phyloP scores from a whole-genome alignment of 2,113 vertebrate species.

The Terrapene triunguis region DNA sequence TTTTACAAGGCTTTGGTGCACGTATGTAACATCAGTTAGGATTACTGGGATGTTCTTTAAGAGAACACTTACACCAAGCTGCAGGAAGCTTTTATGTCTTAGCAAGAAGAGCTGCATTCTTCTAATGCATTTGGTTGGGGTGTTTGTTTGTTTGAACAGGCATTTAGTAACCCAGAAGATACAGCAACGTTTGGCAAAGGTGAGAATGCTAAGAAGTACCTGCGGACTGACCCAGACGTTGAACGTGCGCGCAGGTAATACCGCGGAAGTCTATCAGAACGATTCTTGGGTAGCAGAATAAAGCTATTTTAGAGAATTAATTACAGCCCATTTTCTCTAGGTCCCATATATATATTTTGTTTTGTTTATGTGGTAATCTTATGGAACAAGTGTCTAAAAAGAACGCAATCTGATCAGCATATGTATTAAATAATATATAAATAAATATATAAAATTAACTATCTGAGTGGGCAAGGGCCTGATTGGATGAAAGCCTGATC shows the following conservation, averaged over 20 bases:
- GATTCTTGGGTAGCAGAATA: not conserved
- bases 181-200: constrained; percentile 43
- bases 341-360: not conserved
- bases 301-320: not conserved
- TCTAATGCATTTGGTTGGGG: not conserved
- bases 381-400: not conserved
- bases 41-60: not conserved
- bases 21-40: not conserved
- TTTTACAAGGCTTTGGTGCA: not conserved
- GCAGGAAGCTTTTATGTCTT: not conserved
- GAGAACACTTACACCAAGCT: not conserved
- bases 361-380: not conserved
- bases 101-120: not conserved
- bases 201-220: constrained; percentile 78
- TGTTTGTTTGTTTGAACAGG: constrained; percentile 74
- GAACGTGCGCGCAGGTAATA: constrained; percentile 87
- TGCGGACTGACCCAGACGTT: constrained; percentile 83
- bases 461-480: not conserved
- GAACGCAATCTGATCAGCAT: not conserved
- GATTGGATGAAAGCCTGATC: not conserved
- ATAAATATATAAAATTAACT: not conserved
- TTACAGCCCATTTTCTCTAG: not conserved
- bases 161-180: constrained; percentile 88
- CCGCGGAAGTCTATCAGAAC: not conserved
- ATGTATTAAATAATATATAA: not conserved